Conservation (phyloP, 1,140 invertebrate genomes). For the Polypedilum vanderplanki region DNA sequence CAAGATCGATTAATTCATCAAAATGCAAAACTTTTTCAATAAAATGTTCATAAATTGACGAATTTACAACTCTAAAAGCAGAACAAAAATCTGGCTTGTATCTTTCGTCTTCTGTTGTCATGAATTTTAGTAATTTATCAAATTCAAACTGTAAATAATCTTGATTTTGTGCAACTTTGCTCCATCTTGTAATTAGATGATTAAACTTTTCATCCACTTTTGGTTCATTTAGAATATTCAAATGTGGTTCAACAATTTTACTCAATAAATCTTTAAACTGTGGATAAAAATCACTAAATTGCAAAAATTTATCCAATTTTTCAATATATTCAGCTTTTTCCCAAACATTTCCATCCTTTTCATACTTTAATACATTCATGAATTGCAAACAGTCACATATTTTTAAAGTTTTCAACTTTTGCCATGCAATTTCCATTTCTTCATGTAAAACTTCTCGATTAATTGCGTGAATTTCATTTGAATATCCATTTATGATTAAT, state of each 20-base stretch:
- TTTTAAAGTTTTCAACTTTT: neutral
- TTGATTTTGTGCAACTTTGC: neutral
- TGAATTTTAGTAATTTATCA: neutral
- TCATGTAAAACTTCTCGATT: neutral
- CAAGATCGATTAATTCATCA: neutral
- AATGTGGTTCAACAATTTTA: neutral
- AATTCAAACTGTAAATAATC: neutral
- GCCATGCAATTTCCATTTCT: neutral
- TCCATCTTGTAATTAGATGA: neutral
- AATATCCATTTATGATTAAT: neutral
- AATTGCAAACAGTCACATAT: neutral
- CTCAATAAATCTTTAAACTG: neutral
- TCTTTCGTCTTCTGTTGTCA: neutral
- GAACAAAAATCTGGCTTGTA: neutral
- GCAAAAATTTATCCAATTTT: neutral
- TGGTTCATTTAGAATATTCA: neutral
- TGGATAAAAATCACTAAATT: neutral
- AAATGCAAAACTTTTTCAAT: neutral
- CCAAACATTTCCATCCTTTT: neutral
- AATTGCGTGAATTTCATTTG: neutral
- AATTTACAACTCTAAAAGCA: neutral
- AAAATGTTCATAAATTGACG: neutral
- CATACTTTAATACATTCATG: neutral
- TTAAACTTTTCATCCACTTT: neutral
- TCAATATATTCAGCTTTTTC: neutral